Base-by-base conservation (phyloP, 1,140 invertebrate genomes). In the Rhopalosiphum maidis region DNA sequence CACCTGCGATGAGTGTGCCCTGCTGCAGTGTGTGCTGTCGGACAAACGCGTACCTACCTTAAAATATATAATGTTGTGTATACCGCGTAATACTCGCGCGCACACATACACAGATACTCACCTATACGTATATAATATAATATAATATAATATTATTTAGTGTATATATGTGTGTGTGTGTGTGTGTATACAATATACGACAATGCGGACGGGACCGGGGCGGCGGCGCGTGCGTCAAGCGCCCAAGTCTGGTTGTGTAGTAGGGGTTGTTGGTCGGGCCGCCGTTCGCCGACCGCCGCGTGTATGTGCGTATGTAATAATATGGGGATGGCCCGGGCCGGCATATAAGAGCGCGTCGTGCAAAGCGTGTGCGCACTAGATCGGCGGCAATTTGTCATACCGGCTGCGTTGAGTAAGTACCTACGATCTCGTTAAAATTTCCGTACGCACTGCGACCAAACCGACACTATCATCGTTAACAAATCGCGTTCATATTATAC, bases 291-390 rank as follows among this genome's bases (percentile, higher is more conserved):
- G 92, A 41, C 23, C 86, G 92, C 82, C 35, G 83, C 54, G 51
- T 48, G 77, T 85, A 9, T 86, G 91, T 86, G 68, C n/a, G 91
- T 92, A 46, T 51, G 91, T 92, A 35, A 35, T 77, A 93, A 93
- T 51, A 51, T 93, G 91, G 91, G 91, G 91, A 93, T 93, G 91
- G 91, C 91, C 91, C 82, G 48, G 82, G 23, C 90, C 35, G 48
- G 88, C 48, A 93, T 92, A 92, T 92, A 92, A 92, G 91, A 93
- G 91, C 9, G 91, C 91, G 91, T 35, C 82, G 91, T 93, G 82
- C 77, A 43, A 93, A 93, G 55, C 48, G 91, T 77, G 60, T 37
- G 46, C 91, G 91, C 91, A 93, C 91, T 46, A 86, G 35, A 93
- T 54, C 77, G 48, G 91, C 25, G 46, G 91, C 77, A 43, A 83